Evolutionary conservation across 2,888 invertebrate genomes (phyloP).

Genomic region (Pollenia griseotomentosa): DNA sequence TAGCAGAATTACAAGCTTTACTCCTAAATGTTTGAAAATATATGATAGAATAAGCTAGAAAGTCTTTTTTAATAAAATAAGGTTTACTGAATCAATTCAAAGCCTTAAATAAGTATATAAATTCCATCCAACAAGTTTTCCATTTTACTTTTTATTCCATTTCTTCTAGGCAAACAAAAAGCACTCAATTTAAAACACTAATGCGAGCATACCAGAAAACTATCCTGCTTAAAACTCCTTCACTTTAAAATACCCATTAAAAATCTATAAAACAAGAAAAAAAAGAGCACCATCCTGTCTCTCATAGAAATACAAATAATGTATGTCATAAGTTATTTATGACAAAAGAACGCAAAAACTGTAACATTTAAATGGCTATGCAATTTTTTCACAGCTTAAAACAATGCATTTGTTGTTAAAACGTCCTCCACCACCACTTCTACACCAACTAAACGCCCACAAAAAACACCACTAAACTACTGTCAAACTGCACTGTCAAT

Average conservation of each 20-base stretch:
- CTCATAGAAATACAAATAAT: constrained; percentile 40
- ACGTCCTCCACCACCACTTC: not conserved
- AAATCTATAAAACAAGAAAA: constrained; percentile 40
- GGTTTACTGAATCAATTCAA: too few relatives aligned
- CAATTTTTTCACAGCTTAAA: constrained; percentile 47
- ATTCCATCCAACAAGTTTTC: not conserved
- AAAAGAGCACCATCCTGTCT: constrained; percentile 8
- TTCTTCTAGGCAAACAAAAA: constrained; percentile 22
- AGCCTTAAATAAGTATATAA: too few relatives aligned
- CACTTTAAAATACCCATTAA: constrained; percentile 42
- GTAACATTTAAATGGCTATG: constrained; percentile 56
- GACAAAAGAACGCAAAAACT: constrained; percentile 8
- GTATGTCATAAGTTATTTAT: constrained; percentile 49
- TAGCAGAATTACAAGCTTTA: too few relatives aligned
- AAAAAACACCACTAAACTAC: constrained; percentile 53
- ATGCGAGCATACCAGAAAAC: not conserved
- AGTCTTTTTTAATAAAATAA: too few relatives aligned
- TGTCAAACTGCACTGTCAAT: constrained; percentile 57
- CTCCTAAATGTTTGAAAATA: too few relatives aligned
- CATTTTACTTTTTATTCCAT: not conserved
- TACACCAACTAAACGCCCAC: constrained; percentile 32
- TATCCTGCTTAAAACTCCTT: constrained; percentile 23
- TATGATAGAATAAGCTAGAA: too few relatives aligned
- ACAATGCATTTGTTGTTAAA: constrained; percentile 27
- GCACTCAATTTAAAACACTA: not conserved